Evolutionary conservation across 2,888 invertebrate species (phyloP).

Genomic region (Ectobius pallidus): DNA sequence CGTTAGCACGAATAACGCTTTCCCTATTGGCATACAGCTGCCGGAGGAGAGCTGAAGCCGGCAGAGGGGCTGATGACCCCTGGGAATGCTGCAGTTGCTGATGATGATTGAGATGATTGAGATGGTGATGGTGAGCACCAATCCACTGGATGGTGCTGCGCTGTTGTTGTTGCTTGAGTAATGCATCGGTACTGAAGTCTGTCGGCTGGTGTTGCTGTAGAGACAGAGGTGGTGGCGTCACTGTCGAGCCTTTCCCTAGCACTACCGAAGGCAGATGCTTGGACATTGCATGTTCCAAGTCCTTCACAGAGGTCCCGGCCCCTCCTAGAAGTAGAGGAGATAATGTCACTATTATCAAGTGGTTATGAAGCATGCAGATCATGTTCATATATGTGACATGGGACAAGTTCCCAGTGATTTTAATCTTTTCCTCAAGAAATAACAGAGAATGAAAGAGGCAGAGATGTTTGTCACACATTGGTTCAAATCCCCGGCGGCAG

Average conservation of each 20-base stretch:
- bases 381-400: too few species aligned
- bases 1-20: conserved; percentile 92
- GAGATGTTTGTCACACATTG: too few species aligned
- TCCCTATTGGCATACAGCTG: conserved; percentile 93
- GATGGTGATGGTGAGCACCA: conserved; percentile 76
- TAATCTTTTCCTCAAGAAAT: too few species aligned
- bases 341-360: too few species aligned
- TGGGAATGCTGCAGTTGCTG: conserved; percentile 42
- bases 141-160: conserved; percentile 92
- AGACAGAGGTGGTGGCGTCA: conserved; percentile 54
- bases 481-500: too few species aligned
- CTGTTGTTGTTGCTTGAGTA: conserved; percentile 80
- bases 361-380: too few species aligned
- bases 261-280: conserved; percentile 79
- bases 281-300: conserved; percentile 95
- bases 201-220: conserved; percentile 75
- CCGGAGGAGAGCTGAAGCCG: conserved; percentile 86
- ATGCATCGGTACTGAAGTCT: conserved; percentile 85
- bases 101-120: conserved; percentile 60
- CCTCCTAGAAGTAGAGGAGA: conserved; percentile 35
- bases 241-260: conserved; percentile 54
- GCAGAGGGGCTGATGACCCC: conserved; percentile 61
- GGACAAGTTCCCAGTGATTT: too few species aligned
- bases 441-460: too few species aligned
- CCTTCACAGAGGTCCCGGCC: conserved; percentile 74